Percentiles rank a stretch among this genome's conserved stretches.
Conservation (phyloP, 1,140 invertebrate species). For the Scaptodrosophila lebanonensis region DNA sequence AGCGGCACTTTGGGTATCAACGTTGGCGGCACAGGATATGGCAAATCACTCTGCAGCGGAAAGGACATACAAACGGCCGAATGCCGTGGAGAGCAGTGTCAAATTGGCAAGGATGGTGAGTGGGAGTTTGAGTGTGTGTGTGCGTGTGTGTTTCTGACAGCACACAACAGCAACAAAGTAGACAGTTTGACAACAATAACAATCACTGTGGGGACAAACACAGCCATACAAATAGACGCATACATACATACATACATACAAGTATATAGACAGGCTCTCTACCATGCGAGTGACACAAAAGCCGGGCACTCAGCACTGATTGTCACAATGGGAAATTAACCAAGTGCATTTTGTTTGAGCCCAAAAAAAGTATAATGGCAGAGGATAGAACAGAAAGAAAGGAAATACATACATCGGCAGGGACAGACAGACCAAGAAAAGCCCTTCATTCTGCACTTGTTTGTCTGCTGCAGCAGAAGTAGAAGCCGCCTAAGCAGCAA, state of each 20-base stretch:
- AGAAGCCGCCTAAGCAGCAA: not conserved
- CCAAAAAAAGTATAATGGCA: not conserved
- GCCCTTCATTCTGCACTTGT: conserved; percentile 31
- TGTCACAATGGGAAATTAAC: conserved; percentile 76
- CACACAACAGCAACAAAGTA: no score
- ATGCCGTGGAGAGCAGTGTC: conserved; percentile 78
- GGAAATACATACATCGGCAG: conserved; percentile 23
- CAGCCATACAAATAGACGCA: not conserved
- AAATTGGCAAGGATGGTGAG: conserved; percentile 77
- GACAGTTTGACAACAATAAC: conserved; percentile 75
- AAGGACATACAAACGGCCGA: conserved; percentile 78
- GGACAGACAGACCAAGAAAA: conserved; percentile 37
- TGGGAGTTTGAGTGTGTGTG: no score
- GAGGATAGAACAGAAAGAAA: conserved; percentile 1
- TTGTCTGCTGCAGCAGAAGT: conserved; percentile 1
- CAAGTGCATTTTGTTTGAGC: conserved; percentile 71
- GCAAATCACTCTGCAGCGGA: conserved; percentile 70
- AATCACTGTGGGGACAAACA: conserved; percentile 32
- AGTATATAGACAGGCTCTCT: no score
- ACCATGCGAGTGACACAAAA: conserved; percentile 60
- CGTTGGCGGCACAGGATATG: conserved; percentile 55
- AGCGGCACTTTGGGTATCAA: conserved; percentile 13
- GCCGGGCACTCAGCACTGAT: conserved; percentile 68
- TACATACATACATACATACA: not conserved
- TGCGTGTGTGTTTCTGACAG: conserved; percentile 60